Conservation (phyloP, 1,140 invertebrate species). For the Stegodyphus mimosarum region DNA sequence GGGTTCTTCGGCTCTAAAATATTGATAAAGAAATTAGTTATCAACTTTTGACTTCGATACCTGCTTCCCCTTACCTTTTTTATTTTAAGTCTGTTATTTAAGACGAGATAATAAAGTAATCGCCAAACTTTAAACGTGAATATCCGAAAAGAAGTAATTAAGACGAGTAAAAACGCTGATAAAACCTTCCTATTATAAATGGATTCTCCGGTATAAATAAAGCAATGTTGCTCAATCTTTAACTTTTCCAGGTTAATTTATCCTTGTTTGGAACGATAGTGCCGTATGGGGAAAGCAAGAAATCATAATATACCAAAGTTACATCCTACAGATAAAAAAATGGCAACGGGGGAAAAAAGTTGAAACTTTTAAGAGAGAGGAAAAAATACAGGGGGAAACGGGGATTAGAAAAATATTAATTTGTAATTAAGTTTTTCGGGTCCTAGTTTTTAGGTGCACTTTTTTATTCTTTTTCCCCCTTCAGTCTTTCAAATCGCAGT, state of each 20-base stretch:
- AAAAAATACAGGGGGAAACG: constrained; percentile 17
- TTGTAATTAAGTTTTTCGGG: constrained; percentile 59
- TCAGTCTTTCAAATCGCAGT: constrained; percentile 25
- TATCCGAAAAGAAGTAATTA: constrained; percentile 54
- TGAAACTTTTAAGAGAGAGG: background rate
- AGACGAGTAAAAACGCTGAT: constrained; percentile 47
- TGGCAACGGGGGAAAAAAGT: constrained; percentile 2
- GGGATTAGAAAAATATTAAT: constrained; percentile 61
- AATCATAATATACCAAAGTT: constrained; percentile 53
- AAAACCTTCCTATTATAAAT: constrained; percentile 51
- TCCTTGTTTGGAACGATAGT: constrained; percentile 46
- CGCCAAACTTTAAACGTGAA: constrained; percentile 21
- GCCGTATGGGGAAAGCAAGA: background rate
- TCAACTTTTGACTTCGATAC: constrained; percentile 27
- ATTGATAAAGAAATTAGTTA: constrained; percentile 15
- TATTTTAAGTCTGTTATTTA: constrained; percentile 31
- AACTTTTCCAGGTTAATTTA: constrained; percentile 57
- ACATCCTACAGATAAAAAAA: constrained; percentile 18
- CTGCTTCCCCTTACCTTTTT: constrained; percentile 14
- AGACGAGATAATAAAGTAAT: constrained; percentile 55
- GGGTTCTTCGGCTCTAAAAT: background rate
- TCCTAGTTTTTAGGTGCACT: constrained; percentile 32
- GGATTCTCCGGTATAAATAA: constrained; percentile 42
- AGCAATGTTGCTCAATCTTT: constrained; percentile 49
- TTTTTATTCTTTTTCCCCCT: constrained; percentile 27